A percentile compares a stretch with the other conserved stretches of the same genome.
Evolutionary conservation across 2,888 invertebrate genomes (phyloP).

Genomic region (Caenorhabditis drosophilae): DNA sequence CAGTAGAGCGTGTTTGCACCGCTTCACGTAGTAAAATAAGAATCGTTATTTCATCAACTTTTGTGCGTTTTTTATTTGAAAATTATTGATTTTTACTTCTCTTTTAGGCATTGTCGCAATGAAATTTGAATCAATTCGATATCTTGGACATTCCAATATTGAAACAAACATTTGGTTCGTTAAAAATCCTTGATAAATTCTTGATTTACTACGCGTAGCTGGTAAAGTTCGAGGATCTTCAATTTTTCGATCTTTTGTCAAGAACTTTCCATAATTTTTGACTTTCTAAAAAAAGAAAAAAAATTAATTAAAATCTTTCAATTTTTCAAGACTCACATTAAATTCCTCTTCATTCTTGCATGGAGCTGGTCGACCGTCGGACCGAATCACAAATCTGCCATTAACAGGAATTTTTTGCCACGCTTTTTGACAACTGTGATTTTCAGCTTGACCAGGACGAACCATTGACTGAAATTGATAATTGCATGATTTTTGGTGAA

Average conservation of each 20-base stretch:
- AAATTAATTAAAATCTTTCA: not conserved
- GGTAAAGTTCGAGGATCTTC: constrained; percentile 1
- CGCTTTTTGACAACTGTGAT: constrained; percentile 13
- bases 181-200: too few species aligned
- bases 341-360: constrained; percentile 6
- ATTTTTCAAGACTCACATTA: constrained; percentile 9
- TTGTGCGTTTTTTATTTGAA: not conserved
- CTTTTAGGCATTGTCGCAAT: constrained; percentile 17
- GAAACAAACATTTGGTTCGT: too few species aligned
- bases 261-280: too few species aligned
- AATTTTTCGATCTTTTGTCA: constrained; percentile 4
- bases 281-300: constrained; percentile 7
- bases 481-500: not conserved
- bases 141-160: constrained; percentile 2
- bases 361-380: constrained; percentile 7
- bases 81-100: constrained; percentile 8
- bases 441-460: constrained; percentile 2
- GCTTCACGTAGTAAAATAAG: not conserved
- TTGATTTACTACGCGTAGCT: not conserved
- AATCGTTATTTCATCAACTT: not conserved
- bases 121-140: constrained; percentile 20
- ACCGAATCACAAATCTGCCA: not conserved
- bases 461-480: not conserved
- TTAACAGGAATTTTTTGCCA: constrained; percentile 12
- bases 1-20: not conserved